A percentile compares a stretch with the other conserved stretches of the same genome.
phyloP scores from a whole-genome alignment of 2,113 vertebrate species.

The Tragelaphus scriptus region DNA sequence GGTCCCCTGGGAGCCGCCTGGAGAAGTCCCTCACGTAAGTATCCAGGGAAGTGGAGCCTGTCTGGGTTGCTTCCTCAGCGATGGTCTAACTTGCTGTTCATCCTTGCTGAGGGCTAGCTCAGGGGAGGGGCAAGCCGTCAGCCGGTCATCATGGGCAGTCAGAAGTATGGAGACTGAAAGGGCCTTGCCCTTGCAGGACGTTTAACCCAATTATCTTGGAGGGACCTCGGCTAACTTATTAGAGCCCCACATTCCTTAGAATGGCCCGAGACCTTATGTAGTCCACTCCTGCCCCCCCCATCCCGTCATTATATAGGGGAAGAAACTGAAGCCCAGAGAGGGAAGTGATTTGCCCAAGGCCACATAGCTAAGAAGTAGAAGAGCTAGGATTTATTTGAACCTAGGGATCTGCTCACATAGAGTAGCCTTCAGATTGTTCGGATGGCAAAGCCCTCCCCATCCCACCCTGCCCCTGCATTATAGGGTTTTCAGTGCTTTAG shows the following conservation, averaged over 20 bases:
- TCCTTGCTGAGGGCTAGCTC: background rate
- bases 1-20: slow-evolving; percentile 92
- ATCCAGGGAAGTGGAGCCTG: background rate
- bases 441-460: rapidly evolving
- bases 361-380: background rate
- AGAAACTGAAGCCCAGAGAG: background rate
- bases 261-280: background rate
- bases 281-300: background rate
- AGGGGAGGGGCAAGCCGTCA: background rate
- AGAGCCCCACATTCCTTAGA: background rate
- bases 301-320: background rate
- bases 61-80: background rate
- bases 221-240: background rate
- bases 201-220: background rate
- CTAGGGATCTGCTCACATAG: background rate
- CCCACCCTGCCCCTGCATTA: background rate
- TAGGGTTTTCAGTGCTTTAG: background rate
- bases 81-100: background rate
- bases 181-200: background rate
- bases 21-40: slow-evolving; percentile 95
- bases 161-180: background rate
- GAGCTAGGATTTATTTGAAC: background rate
- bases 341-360: background rate
- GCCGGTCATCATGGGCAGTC: rapidly evolving
- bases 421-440: rapidly evolving